These are phyloP conservation scores for Melanotus villosus DNA, from an alignment of 2,888 invertebrate genomes.

Conservation along the genomic window DNA sequence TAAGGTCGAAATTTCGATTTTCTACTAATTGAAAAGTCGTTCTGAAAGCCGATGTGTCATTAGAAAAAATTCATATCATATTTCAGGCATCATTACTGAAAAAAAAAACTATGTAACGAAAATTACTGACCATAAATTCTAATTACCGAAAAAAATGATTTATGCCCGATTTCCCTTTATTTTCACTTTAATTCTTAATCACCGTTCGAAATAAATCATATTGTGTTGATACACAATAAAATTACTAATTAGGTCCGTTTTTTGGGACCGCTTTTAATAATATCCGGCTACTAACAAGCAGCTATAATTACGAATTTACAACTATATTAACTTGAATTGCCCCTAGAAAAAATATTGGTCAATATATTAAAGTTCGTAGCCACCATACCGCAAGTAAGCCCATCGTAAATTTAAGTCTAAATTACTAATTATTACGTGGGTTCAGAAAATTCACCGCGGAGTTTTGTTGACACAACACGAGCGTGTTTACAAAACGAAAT, in stretches of 20 bases:
- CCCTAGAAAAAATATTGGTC: constrained; percentile 9
- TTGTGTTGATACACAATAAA: constrained; percentile 21
- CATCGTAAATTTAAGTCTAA: constrained; percentile 14
- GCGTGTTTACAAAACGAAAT: neutral
- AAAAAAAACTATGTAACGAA: neutral
- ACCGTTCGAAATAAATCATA: constrained; percentile 31
- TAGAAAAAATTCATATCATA: too few species aligned
- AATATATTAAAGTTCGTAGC: constrained; percentile 8
- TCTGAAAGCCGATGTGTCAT: too few species aligned
- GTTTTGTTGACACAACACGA: too few species aligned
- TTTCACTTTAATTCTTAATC: constrained; percentile 28
- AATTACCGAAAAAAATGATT: neutral
- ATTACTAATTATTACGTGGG: constrained; percentile 14
- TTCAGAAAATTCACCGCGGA: too few species aligned
- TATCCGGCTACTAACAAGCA: constrained; percentile 48
- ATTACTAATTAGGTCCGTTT: constrained; percentile 33
- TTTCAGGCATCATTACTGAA: too few species aligned
- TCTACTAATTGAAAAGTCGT: too few species aligned
- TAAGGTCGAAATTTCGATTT: too few species aligned
- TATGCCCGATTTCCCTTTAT: constrained; percentile 1
- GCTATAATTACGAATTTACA: constrained; percentile 44
- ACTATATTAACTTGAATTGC: constrained; percentile 43
- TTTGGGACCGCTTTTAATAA: constrained; percentile 26
- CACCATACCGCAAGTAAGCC: neutral
- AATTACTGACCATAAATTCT: neutral